These are phyloP conservation scores for Grantiella picta DNA, from an alignment of 2,113 vertebrate species.

Conservation along the genomic window DNA sequence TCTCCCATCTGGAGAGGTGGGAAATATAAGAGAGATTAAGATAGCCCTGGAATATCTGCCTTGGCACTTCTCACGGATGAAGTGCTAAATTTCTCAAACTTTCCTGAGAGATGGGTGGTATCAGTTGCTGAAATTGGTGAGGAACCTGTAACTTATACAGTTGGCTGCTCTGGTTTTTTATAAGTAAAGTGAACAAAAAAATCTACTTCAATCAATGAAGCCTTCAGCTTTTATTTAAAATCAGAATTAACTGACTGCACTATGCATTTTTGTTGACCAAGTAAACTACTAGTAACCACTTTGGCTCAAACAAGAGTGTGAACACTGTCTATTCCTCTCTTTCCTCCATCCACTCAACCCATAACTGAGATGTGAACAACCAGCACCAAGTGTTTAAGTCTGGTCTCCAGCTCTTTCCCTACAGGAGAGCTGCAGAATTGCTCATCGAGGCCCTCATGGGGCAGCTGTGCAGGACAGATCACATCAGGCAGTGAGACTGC, in stretches of 20 bases:
- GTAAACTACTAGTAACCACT: background rate
- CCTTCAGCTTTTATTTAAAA: background rate
- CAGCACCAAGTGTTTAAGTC: background rate
- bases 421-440: background rate
- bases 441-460: background rate
- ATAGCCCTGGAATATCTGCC: background rate
- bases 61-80: background rate
- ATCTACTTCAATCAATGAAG: background rate
- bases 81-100: background rate
- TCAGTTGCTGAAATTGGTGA: background rate
- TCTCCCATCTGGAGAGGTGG: background rate
- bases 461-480: background rate
- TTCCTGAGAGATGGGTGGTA: background rate
- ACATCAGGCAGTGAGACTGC: background rate
- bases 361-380: background rate
- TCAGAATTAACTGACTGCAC: background rate
- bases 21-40: background rate
- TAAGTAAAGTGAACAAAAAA: background rate
- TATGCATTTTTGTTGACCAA: background rate
- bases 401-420: background rate
- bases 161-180: background rate
- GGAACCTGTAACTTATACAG: background rate
- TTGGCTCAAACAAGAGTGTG: background rate
- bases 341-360: fast-evolving
- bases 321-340: background rate